These are phyloP conservation scores for Barypeithes pellucidus DNA, from an alignment of 2,888 invertebrate species.

Conservation along the genomic window DNA sequence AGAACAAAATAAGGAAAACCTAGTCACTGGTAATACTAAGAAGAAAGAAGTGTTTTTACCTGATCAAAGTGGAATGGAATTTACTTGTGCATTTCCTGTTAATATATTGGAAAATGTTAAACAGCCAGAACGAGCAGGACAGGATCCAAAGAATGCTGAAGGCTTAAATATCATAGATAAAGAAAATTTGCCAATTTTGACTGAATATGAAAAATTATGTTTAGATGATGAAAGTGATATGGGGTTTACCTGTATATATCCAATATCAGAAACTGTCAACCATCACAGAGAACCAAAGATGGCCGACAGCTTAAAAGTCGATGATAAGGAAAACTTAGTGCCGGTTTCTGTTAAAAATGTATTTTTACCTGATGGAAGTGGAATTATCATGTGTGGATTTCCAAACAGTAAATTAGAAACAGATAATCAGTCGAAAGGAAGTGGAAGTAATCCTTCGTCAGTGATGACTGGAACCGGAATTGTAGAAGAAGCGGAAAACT, in stretches of 20 bases:
- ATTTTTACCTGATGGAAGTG: conserved; percentile 13
- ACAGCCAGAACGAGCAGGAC: background rate
- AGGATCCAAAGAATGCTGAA: background rate
- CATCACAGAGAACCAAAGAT: background rate
- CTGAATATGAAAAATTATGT: conserved; percentile 1
- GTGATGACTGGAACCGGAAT: background rate
- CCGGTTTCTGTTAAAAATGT: conserved; percentile 1
- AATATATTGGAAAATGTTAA: background rate
- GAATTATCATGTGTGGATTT: conserved; percentile 40
- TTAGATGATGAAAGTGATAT: conserved; percentile 28
- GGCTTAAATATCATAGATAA: background rate
- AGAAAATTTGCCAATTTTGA: background rate
- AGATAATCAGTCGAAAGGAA: background rate
- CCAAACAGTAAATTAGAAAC: background rate
- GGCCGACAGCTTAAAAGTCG: background rate
- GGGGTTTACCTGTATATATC: conserved; percentile 4
- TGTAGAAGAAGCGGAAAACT: background rate
- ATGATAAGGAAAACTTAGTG: background rate
- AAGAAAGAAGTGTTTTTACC: conserved; percentile 17
- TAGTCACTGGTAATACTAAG: background rate
- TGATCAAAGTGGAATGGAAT: conserved; percentile 30
- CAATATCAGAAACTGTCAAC: background rate
- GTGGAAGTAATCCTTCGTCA: background rate
- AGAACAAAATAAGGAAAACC: background rate
- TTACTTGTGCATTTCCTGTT: conserved; percentile 19